Base-by-base conservation (phyloP, 2,888 invertebrate genomes). In the Smittia aterrima region DNA sequence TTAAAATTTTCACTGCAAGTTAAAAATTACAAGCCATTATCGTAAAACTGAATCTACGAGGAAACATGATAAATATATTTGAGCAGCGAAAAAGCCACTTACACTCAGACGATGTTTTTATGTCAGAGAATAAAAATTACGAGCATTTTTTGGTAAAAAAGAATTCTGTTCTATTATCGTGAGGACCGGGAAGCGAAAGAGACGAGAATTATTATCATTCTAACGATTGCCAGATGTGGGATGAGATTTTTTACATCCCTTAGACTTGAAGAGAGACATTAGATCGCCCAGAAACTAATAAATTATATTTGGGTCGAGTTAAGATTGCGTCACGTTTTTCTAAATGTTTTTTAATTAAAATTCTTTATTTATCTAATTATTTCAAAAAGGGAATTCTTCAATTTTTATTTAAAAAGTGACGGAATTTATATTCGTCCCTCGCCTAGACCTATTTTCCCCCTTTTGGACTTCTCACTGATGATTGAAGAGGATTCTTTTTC, bases 171-270 rank as follows among this genome's bases (percentile, higher is more conserved):
- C 2, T 27, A n/a, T 64, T 64, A 64, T 64, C 64, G 22, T 64
- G 9, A 20, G 27, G 58, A 58, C 58, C 13, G 58, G 24, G 58
- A 64, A 27, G 64, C 22, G 24, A 53, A 18, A 22, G 27, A 64
- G 22, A n/a, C 18, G 22, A 64, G 27, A 64, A 27, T 24, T 64
- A 22, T 64, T 64, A 64, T 64, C 64, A 64, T 27, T 64, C 16
- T 64, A 64, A 70, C 54, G 47, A 70, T 70, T 70, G 27, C 70
- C 70, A 70, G 70, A 70, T 70, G 70, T 70, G 70, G 64, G 64
- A 64, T 64, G 64, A 27, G 64, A 64, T 64, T 64, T 47, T 64
- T 25, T 27, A 25, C 25, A 58, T 58, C 58, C 58, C 18, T 58
- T 13, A 11, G 47, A 47, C n/a, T 32, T 32, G 32, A n/a, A n/a